These are phyloP conservation scores for Anthoptus insignis DNA, from an alignment of 2,888 invertebrate species.

Conservation along the genomic window DNA sequence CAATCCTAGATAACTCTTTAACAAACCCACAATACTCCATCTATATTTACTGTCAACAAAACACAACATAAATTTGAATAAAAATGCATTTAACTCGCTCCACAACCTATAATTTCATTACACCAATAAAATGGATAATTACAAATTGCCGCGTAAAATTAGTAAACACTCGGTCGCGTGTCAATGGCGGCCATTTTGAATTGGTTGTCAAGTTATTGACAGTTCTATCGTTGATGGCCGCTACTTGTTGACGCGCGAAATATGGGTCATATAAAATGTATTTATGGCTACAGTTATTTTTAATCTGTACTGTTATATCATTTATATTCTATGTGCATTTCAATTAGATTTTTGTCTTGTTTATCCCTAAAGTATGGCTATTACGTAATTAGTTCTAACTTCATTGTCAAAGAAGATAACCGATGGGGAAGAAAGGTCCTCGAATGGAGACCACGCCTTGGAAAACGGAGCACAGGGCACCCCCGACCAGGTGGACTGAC, in stretches of 20 bases:
- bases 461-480: too few relatives aligned
- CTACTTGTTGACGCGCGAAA: constrained; percentile 50
- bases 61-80: constrained; percentile 9
- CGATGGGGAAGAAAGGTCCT: too few relatives aligned
- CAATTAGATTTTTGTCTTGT: not conserved
- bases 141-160: constrained; percentile 61
- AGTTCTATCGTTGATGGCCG: constrained; percentile 54
- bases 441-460: too few relatives aligned
- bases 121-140: constrained; percentile 50
- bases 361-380: too few relatives aligned
- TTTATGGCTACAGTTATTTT: too few relatives aligned
- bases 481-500: too few relatives aligned
- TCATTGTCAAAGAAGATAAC: too few relatives aligned
- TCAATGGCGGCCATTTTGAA: constrained; percentile 69
- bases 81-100: constrained; percentile 20
- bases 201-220: constrained; percentile 59
- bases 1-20: too few relatives aligned
- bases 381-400: too few relatives aligned
- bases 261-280: constrained; percentile 22
- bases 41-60: not conserved
- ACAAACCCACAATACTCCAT: not conserved
- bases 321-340: too few relatives aligned
- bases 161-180: constrained; percentile 66
- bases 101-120: constrained; percentile 31
- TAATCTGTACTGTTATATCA: too few relatives aligned